Evolutionary conservation across 2,797 vertebrate species (phyloP).

Genomic region (Cheirogaleus major): DNA sequence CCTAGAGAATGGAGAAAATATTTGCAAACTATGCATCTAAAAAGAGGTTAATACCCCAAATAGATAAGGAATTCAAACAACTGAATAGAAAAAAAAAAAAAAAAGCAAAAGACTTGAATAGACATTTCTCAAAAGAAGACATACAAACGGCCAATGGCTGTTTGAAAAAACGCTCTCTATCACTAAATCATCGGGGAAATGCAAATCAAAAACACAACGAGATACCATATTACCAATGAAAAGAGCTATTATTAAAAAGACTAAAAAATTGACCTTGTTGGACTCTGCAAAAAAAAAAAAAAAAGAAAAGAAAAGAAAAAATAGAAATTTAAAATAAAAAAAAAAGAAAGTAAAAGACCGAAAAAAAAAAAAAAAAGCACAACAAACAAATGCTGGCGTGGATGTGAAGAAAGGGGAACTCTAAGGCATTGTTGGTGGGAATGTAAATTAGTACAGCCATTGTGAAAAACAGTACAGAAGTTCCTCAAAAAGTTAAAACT

Average conservation of each 20-base stretch:
- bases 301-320: no score
- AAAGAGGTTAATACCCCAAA: neutral
- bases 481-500: neutral
- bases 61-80: neutral
- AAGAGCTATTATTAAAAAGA: neutral
- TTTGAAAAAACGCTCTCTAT: neutral
- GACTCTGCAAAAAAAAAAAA: no score
- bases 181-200: no score
- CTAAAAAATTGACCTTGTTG: neutral
- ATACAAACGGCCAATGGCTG: rapidly evolving
- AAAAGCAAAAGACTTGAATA: neutral
- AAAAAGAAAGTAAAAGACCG: no score
- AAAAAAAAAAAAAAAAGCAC: neutral
- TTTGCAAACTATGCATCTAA: neutral
- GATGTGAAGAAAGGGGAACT: neutral
- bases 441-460: neutral
- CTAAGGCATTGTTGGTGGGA: neutral
- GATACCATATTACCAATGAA: neutral
- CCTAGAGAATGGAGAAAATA: neutral
- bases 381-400: neutral
- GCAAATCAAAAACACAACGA: neutral
- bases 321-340: no score
- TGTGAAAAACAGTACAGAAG: neutral
- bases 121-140: neutral
- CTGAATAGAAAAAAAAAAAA: neutral